Conservation (phyloP, 2,888 invertebrate genomes). For the Rhimphoctona megacephalus region DNA sequence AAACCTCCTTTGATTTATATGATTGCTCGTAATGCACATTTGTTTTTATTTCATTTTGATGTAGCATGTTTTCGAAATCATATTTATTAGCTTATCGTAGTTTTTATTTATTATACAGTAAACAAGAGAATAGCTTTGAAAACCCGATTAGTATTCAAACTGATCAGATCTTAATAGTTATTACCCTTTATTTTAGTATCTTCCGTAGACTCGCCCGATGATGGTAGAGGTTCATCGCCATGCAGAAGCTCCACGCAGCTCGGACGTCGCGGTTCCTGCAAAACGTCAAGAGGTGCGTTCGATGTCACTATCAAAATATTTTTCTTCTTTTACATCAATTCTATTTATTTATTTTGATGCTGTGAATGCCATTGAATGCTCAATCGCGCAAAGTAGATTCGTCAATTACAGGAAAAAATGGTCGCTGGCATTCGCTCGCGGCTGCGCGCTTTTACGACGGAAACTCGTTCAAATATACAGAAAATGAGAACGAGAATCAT, state of each 20-base stretch:
- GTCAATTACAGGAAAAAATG: conserved; percentile 60
- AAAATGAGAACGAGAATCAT: conserved; percentile 14
- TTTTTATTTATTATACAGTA: conserved; percentile 20
- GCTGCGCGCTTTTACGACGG: conserved; percentile 6
- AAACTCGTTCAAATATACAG: conserved; percentile 10
- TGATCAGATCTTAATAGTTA: conserved; percentile 76
- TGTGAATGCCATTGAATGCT: conserved; percentile 64
- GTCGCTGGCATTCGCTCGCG: conserved; percentile 45
- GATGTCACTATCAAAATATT: conserved; percentile 67
- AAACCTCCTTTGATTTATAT: conserved; percentile 41
- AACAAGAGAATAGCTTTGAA: conserved; percentile 26
- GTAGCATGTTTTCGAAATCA: conserved; percentile 74
- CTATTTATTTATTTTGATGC: conserved; percentile 54
- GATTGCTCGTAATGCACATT: conserved; percentile 63
- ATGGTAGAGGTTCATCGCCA: conserved; percentile 91
- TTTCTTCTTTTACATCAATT: conserved; percentile 70
- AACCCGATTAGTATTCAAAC: conserved; percentile 17
- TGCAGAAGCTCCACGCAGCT: conserved; percentile 88
- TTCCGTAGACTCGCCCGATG: conserved; percentile 90
- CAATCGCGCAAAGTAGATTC: conserved; percentile 58
- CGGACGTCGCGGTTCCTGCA: conserved; percentile 94
- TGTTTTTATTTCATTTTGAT: conserved; percentile 66
- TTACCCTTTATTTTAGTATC: conserved; percentile 83
- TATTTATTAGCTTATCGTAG: conserved; percentile 74
- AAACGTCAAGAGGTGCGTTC: conserved; percentile 93